Base-by-base conservation (phyloP, 2,888 invertebrate genomes). In the Ariolimax columbianus region DNA sequence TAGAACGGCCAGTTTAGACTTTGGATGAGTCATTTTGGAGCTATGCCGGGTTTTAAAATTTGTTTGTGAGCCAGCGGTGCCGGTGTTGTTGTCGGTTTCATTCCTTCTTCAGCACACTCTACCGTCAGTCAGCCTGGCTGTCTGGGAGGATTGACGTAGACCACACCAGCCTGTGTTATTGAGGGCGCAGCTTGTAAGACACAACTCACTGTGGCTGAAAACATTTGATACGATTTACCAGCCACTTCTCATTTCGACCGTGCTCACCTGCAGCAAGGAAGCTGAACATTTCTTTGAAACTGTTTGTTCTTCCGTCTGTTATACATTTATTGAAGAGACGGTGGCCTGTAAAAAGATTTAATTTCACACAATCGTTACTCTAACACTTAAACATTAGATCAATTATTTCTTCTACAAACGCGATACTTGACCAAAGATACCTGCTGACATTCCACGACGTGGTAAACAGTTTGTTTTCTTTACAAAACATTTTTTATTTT, bases 11-110 rank as follows among this genome's bases (percentile, higher is more conserved):
- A 47, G 43, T 19, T 47, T 0, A n/a, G 11, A 47, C 30, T 26
- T 23, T 19, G 73, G 30, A 14, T 75, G 73, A 75, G 73, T 75
- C 73, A 75, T 3, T 47, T 47, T 75, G 47, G 19, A 75, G 73
- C 26, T 47, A 75, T 75, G n/a, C 30, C 43, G 26, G 47, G 38
- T 30, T n/a, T n/a, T 4, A n/a, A 30, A 17, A n/a, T 47, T 43
- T 73, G 40, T 73, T 55, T 55, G 73, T n/a, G 43, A 47, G 47
- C 43, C 30, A 30, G 17, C 47, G 47, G 55, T 19, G 11, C 47
- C 30, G 30, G 30, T 75, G 73, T 75, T 75, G 73, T 75, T 75
- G n/a, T 47, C 43, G 26, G 26, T n/a, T 26, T 30, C n/a, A 47
- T 17, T 38, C 14, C n/a, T n/a, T 47, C 73, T 43, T 30, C 47